A percentile compares a stretch with the other conserved stretches of the same genome.
phyloP scores from a whole-genome alignment of 2,888 invertebrate species.

The Amphipyra tragopoginis region DNA sequence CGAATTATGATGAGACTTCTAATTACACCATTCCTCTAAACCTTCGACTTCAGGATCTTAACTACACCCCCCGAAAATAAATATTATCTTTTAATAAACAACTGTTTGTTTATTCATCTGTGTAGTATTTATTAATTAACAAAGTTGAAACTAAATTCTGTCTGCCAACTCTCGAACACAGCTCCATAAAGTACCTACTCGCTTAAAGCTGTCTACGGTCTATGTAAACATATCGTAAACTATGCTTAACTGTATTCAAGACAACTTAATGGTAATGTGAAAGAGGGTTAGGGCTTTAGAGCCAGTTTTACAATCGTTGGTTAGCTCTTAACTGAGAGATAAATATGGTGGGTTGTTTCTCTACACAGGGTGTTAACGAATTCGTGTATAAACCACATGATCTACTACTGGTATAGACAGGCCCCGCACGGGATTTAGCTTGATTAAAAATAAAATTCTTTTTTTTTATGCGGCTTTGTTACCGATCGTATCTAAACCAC shows the following conservation, averaged over 20 bases:
- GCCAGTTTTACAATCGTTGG: no score
- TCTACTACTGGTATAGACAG: no score
- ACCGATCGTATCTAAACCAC: no score
- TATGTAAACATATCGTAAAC: slow-evolving; percentile 20
- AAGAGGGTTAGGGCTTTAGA: background rate
- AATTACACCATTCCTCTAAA: no score
- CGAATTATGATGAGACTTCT: no score
- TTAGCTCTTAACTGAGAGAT: no score
- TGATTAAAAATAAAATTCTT: no score
- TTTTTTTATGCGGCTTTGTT: no score
- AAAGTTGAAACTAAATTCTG: background rate
- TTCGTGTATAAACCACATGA: no score
- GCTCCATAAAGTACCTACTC: slow-evolving; percentile 1
- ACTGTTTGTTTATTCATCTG: slow-evolving; percentile 1
- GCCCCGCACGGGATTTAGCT: no score
- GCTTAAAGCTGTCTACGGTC: slow-evolving; percentile 8
- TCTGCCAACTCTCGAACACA: background rate
- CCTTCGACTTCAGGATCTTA: background rate
- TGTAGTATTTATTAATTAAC: background rate
- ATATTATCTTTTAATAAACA: background rate
- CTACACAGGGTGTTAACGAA: no score
- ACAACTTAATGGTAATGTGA: slow-evolving; percentile 13
- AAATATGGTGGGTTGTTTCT: no score
- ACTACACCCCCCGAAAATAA: background rate
- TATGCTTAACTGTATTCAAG: slow-evolving; percentile 18